Evolutionary conservation across 30 jellyfish, hydroid and myxozoan genomes (phyloP).

Genomic region (Chrysaora quinquecirrha): DNA sequence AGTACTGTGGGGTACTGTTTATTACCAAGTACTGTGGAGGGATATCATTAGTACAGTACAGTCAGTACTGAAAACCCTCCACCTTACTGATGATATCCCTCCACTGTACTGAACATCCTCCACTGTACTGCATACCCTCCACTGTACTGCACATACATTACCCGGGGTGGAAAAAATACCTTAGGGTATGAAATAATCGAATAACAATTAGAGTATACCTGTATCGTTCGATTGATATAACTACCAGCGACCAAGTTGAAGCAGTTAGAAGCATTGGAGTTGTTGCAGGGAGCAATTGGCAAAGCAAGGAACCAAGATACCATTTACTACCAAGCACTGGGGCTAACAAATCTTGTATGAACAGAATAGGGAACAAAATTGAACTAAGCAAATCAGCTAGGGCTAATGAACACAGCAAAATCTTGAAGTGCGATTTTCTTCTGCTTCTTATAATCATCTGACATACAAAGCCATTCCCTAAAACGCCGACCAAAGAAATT

Average conservation of each 20-base stretch:
- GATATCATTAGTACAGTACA: too few relatives aligned
- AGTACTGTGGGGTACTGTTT: too few relatives aligned
- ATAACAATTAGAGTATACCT: too few relatives aligned
- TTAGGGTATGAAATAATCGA: too few relatives aligned
- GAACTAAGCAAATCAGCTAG: background rate
- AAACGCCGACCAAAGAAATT: background rate
- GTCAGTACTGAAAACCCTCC: too few relatives aligned
- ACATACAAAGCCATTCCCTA: background rate
- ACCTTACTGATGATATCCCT: too few relatives aligned
- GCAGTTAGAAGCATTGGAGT: background rate
- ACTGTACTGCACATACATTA: too few relatives aligned
- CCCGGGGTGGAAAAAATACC: too few relatives aligned
- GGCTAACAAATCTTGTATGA: background rate
- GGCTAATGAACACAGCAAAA: background rate
- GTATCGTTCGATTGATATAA: background rate
- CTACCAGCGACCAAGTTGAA: slow-evolving; percentile 7
- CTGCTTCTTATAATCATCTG: background rate
- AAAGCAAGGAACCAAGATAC: background rate
- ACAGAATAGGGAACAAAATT: background rate
- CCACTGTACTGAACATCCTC: too few relatives aligned
- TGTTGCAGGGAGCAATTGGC: background rate
- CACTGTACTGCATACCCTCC: too few relatives aligned
- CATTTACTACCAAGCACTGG: background rate
- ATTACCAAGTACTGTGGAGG: too few relatives aligned
- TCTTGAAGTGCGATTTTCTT: background rate